phyloP scores from a whole-genome alignment of 2,797 vertebrate species.

The Pitangus sulphuratus region DNA sequence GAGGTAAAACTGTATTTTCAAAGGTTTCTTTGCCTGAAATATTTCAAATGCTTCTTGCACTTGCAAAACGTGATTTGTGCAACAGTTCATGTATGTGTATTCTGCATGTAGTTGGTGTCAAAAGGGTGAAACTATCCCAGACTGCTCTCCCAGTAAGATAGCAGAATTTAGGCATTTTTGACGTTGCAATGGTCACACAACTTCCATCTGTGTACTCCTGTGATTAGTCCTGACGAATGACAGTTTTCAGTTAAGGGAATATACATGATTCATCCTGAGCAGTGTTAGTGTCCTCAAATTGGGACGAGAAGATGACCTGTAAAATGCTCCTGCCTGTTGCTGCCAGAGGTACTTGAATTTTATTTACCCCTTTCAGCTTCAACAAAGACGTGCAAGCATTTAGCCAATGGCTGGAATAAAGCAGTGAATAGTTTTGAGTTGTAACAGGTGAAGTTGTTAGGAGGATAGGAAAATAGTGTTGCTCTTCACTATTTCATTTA shows the following conservation, averaged over 20 bases:
- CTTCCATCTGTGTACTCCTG: background rate
- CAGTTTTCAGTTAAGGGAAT: background rate
- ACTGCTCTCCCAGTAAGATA: background rate
- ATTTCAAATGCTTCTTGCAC: background rate
- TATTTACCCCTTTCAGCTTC: background rate
- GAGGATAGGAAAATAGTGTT: background rate
- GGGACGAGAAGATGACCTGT: background rate
- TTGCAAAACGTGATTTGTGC: background rate
- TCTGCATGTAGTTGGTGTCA: background rate
- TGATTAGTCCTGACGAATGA: background rate
- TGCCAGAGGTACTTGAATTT: background rate
- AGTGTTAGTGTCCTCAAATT: background rate
- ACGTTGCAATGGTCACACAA: background rate
- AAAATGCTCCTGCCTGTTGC: background rate
- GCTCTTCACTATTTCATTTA: background rate
- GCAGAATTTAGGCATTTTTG: background rate
- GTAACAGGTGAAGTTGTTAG: background rate
- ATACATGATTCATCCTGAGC: background rate
- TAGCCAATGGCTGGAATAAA: background rate
- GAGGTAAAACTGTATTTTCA: conserved; percentile 38
- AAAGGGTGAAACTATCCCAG: background rate
- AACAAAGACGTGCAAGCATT: background rate
- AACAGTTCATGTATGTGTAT: background rate
- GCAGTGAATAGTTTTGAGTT: background rate
- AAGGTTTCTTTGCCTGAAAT: conserved; percentile 19